Conservation (phyloP, 1,140 invertebrate species). For the Colletes gigas region DNA sequence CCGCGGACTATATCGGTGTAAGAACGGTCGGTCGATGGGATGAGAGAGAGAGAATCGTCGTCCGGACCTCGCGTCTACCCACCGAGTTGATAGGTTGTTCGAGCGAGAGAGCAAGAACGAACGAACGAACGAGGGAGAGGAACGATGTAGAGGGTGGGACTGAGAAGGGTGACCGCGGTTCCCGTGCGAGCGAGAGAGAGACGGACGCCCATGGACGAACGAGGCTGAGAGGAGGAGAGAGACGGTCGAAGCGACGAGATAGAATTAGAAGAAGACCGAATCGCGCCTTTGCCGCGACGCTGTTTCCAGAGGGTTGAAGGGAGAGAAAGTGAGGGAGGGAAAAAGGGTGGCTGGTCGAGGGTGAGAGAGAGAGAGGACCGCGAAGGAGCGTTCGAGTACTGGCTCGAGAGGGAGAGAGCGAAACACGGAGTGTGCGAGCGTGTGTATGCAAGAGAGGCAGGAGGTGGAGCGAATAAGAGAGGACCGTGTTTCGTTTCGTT, state of each 20-base stretch:
- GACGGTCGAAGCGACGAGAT: conserved; percentile 73
- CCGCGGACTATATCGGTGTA: conserved; percentile 78
- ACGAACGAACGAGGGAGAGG: conserved; percentile 42
- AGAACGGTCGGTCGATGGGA: conserved; percentile 79
- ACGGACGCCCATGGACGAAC: conserved; percentile 42
- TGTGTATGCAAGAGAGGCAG: conserved; percentile 49
- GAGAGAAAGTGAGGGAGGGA: conserved; percentile 60
- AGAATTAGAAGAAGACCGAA: conserved; percentile 78
- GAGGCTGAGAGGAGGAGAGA: conserved; percentile 75
- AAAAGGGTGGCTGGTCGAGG: conserved; percentile 1
- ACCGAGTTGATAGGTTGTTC: conserved; percentile 82
- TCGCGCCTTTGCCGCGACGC: conserved; percentile 46
- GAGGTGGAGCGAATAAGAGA: conserved; percentile 71
- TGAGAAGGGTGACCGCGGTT: conserved; percentile 46
- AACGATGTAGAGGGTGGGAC: conserved; percentile 34
- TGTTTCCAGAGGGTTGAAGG: conserved; percentile 46
- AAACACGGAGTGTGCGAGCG: conserved; percentile 9
- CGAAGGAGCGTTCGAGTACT: conserved; percentile 21
- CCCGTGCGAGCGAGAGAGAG: conserved; percentile 8
- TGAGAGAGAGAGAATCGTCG: conserved; percentile 78
- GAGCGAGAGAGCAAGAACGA: conserved; percentile 74
- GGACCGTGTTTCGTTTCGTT: conserved; percentile 74
- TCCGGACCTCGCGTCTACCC: conserved; percentile 79
- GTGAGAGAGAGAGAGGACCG: not conserved
- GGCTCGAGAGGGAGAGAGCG: conserved; percentile 6